Base-by-base conservation (phyloP, 2,113 vertebrate genomes). In the Phylloscopus trochiloides region DNA sequence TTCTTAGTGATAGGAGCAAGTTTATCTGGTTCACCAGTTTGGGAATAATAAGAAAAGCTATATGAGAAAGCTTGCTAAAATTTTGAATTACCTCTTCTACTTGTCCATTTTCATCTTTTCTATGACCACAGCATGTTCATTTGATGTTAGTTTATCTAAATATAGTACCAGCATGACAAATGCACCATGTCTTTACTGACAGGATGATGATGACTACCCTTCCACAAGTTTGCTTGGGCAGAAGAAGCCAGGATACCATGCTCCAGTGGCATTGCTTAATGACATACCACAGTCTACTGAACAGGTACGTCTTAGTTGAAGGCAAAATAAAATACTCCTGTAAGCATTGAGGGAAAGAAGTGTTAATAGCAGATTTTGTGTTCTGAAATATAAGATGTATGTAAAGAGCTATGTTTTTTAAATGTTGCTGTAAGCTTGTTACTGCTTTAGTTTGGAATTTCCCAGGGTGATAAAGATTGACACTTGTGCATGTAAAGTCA, bases 211-310 rank as follows among this genome's bases (percentile, higher is more conserved):
- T 90, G 99, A 99, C 34, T 99, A 99, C 86, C 98, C 98, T 17
- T 98, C 99, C 36, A 99, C 99, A 67, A 99, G 99, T 97, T 97
- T 99, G 86, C 98, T 99, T 97, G 99, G 99, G 66, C 99, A 98
- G 95, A 99, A 99, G 98, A 99, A 99, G 95, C 99, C 99, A 15
- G 99, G 99, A 18, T 99, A 99, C 94, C 99, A 99, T 76, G 99
- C 99, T 40, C 99, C 99, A 6, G 99, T 99, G 97, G 99, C 99
- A 47, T 98, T 99, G 96, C 98, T 99, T 70, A 99, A 99, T 92
- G 99, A 99, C 76, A 99, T 99, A 91, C 99, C 99, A 18, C 99
- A 99, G 82, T 99, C 99, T 93, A 99, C 99, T 79, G 99, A 99
- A 95, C 99, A 99, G 98, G 99, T 99, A 85, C 7, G 0, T 72